A percentile compares a stretch with the other conserved stretches of the same genome.
These are phyloP conservation scores for Caenorhabditis sinica DNA, from an alignment of 2,888 invertebrate species.

Conservation along the genomic window DNA sequence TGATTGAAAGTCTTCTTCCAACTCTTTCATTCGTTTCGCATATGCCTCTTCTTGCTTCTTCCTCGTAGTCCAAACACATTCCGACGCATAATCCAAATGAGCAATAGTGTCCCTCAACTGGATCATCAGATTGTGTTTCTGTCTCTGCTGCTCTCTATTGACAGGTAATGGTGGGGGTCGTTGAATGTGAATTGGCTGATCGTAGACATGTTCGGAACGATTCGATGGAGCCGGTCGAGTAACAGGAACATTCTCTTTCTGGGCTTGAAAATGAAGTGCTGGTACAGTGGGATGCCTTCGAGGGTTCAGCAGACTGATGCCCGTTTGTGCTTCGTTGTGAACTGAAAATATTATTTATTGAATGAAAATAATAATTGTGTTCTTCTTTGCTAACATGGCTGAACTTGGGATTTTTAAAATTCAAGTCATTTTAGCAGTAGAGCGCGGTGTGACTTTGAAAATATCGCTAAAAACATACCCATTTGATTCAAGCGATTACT, in stretches of 20 bases:
- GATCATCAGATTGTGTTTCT: constrained; percentile 35
- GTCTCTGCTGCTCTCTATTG: not conserved
- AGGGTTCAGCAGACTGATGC: constrained; percentile 39
- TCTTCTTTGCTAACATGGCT: no score
- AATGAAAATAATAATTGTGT: no score
- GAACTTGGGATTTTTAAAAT: no score
- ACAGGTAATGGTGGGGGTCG: not conserved
- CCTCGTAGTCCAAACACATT: constrained; percentile 14
- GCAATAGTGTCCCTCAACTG: constrained; percentile 61
- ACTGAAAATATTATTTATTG: not conserved
- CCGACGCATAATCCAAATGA: constrained; percentile 55
- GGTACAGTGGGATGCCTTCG: not conserved
- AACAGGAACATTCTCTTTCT: not conserved
- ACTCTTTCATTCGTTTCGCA: constrained; percentile 6
- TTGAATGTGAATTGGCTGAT: constrained; percentile 23
- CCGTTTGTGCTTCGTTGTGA: constrained; percentile 52
- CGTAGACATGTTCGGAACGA: constrained; percentile 32
- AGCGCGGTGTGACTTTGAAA: no score
- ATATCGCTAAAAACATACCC: not conserved
- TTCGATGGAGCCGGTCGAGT: not conserved
- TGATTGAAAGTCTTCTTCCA: constrained; percentile 20
- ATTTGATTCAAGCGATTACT: constrained; percentile 31
- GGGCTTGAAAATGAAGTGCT: not conserved
- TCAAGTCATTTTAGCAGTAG: not conserved
- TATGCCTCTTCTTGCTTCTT: constrained; percentile 19